These are phyloP conservation scores for Cerastis leucographa DNA, from an alignment of 2,888 invertebrate genomes.

Conservation along the genomic window DNA sequence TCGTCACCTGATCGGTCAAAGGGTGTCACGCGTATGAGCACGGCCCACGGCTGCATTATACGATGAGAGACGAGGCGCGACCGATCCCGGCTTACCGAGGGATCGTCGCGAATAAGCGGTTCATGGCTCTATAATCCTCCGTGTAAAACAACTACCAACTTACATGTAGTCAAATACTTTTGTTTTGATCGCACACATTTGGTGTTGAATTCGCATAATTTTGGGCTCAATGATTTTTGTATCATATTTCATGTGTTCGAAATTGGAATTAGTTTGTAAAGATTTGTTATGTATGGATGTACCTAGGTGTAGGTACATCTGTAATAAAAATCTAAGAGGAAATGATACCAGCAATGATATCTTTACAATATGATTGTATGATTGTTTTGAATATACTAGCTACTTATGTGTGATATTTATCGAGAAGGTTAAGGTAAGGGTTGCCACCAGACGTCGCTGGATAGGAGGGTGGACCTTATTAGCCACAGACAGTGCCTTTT, in stretches of 20 bases:
- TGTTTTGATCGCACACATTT: constrained; percentile 28
- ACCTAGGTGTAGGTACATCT: neutral
- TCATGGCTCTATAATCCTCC: constrained; percentile 84
- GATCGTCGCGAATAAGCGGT: constrained; percentile 82
- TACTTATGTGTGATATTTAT: neutral
- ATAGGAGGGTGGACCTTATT: no score
- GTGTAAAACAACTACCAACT: constrained; percentile 83
- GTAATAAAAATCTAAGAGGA: neutral
- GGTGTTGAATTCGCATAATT: neutral
- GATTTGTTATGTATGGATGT: neutral
- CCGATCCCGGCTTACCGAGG: constrained; percentile 85
- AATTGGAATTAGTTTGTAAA: constrained; percentile 4
- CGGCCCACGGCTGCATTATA: constrained; percentile 50
- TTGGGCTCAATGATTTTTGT: constrained; percentile 30
- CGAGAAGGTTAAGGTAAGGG: neutral
- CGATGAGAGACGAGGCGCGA: constrained; percentile 69
- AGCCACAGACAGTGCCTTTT: no score
- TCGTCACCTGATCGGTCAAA: constrained; percentile 27
- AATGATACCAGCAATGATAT: neutral
- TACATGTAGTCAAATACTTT: constrained; percentile 77
- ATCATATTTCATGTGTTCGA: neutral
- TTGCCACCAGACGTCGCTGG: neutral
- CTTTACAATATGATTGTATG: neutral
- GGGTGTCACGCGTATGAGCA: constrained; percentile 42
- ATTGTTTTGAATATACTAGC: neutral